Conservation (phyloP, 2,113 vertebrate species). For the Diadophis punctatus region DNA sequence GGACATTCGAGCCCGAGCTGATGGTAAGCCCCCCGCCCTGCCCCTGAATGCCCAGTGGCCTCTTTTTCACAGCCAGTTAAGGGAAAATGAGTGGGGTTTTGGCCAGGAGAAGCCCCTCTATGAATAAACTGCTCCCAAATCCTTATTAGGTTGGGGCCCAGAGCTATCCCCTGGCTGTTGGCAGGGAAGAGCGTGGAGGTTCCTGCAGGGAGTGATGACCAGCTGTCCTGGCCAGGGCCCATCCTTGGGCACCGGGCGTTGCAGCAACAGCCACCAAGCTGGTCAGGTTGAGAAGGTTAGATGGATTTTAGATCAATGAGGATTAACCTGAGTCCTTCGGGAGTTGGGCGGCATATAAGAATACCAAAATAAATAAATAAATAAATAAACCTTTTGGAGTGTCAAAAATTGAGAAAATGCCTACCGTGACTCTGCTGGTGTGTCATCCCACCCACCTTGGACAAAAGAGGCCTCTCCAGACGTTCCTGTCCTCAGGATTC, state of each 20-base stretch:
- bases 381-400: background rate
- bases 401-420: background rate
- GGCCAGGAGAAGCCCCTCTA: background rate
- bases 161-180: background rate
- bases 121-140: background rate
- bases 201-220: background rate
- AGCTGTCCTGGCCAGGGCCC: background rate
- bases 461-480: background rate
- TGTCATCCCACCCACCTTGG: background rate
- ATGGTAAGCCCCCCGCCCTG: constrained; percentile 64
- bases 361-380: too few relatives aligned
- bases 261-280: background rate
- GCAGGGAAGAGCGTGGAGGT: background rate
- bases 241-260: background rate
- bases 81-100: background rate
- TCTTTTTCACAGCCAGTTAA: background rate
- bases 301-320: background rate
- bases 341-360: too few relatives aligned
- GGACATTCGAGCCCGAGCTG: constrained; percentile 63
- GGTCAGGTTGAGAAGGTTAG: background rate
- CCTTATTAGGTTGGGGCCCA: background rate
- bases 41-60: background rate
- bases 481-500: background rate
- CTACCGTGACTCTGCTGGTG: background rate
- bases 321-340: too few relatives aligned